Evolutionary conservation across 2,888 invertebrate species (phyloP), one percentile per base, ranked within the genome.

Genomic region (Hermodice carunculata): DNA sequence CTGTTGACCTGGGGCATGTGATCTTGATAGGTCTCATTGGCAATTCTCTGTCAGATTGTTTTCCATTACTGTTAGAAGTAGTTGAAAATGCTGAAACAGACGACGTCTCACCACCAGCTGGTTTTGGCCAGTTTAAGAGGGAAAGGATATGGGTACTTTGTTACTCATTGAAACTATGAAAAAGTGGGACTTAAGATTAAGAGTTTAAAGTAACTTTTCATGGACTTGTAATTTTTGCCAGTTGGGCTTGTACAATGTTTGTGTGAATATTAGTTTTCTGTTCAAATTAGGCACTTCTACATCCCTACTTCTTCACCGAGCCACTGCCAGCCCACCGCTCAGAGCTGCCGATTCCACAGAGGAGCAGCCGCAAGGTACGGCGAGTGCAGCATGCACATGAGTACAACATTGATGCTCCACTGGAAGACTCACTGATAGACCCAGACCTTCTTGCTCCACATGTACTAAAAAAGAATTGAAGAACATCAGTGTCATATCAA

Each of bases 201-300:
- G n/a, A n/a, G n/a, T n/a, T n/a, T n/a, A n/a, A n/a, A n/a, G n/a
- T n/a, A n/a, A n/a, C n/a, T n/a, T n/a, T n/a, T n/a, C n/a, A n/a
- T n/a, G n/a, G n/a, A n/a, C n/a, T n/a, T n/a, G n/a, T n/a, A n/a
- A n/a, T n/a, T n/a, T n/a, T n/a, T n/a, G n/a, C n/a, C 37, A 37
- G 37, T 37, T 37, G 11, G 11, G 37, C 37, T 37, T 37, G 37
- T 37, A 37, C 8, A 37, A 37, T 37, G 17, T n/a, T n/a, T n/a
- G n/a, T n/a, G n/a, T n/a, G n/a, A 19, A 19, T 4, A 46, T 19
- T 3, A 44, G 64, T 64, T 58, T 69, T 59, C 60, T 31, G 88
- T 88, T n/a, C n/a, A n/a, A n/a, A n/a, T 43, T 87, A 94, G 93
- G 93, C 93, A 5, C 82, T 94, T 37, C 86, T 89, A 51, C 92